Conservation (phyloP, 2,797 vertebrate genomes). For the Mormyrops boulengeri region DNA sequence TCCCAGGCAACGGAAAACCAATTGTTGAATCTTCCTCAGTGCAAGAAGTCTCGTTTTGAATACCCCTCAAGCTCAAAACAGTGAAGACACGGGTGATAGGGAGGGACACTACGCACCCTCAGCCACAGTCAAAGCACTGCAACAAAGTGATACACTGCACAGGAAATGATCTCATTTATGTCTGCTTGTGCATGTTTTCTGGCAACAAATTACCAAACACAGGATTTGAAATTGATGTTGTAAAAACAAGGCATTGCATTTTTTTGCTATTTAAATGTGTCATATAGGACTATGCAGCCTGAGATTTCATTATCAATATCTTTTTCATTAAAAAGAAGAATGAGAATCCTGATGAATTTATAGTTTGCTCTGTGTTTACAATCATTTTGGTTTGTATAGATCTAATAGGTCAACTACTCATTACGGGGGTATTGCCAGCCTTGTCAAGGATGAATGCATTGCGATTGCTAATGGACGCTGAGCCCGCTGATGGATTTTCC, state of each 20-base stretch:
- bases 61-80: background rate
- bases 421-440: constrained; percentile 1
- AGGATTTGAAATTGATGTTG: background rate
- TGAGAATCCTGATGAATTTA: background rate
- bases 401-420: constrained; percentile 12
- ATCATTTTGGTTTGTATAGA: background rate
- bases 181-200: background rate
- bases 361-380: background rate
- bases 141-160: background rate
- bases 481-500: constrained; percentile 14
- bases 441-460: constrained; percentile 13
- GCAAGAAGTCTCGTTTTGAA: constrained; percentile 5
- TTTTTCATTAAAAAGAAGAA: background rate
- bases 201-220: background rate
- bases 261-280: background rate
- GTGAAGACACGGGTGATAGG: background rate
- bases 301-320: background rate
- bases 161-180: background rate
- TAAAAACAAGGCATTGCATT: background rate
- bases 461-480: constrained; percentile 11
- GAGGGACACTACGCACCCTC: background rate
- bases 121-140: background rate
- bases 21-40: constrained; percentile 7
- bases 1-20: constrained; percentile 35
- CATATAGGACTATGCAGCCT: background rate